Evolutionary conservation across 1,140 invertebrate genomes (phyloP), one percentile per base, ranked within the genome.

Genomic region (Brachionus asplanchnoidis): DNA sequence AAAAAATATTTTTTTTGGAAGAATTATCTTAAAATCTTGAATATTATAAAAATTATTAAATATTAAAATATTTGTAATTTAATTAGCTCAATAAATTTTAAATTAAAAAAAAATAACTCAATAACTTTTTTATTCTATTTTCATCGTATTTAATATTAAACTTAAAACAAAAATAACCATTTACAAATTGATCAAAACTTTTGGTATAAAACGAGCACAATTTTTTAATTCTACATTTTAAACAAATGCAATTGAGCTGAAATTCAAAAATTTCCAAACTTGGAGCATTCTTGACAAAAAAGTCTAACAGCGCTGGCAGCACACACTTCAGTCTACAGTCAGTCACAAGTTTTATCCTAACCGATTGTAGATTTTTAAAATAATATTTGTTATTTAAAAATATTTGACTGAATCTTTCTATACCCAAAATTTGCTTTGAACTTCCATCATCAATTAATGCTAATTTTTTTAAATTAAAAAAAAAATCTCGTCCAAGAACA

Each of bases 111-210:
- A 73, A 17, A 40, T 73, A 73, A 73, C 4, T 73, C 12, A 73
- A 73, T 6, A 73, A 20, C 1, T 73, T 73, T 73, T 73, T 73
- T 42, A 73, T 73, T 73, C 32, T 73, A 20, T 73, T 42, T 73
- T 73, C 36, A 42, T 73, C 36, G 8, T 11, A 28, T 73, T 73
- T 73, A 11, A 73, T 9, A 73, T 73, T 73, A 20, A 73, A 73
- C 3, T 42, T 42, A 73, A 40, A 73, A 73, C 40, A 73, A 42
- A 40, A 73, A 42, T 73, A 73, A 17, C 7, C 68, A 73, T 42
- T 73, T 40, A 68, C 32, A 40, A 68, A 68, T 68, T 68, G 20
- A 40, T 68, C 66, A 68, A 68, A 68, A 40, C 23, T 14, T 32
- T 68, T 32, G 0, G 7, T 68, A 73, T 36, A 73, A 73, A 44